Percentiles rank a stretch among this genome's conserved stretches.
Conservation (phyloP, 2,113 vertebrate species). For the Sitta europaea region DNA sequence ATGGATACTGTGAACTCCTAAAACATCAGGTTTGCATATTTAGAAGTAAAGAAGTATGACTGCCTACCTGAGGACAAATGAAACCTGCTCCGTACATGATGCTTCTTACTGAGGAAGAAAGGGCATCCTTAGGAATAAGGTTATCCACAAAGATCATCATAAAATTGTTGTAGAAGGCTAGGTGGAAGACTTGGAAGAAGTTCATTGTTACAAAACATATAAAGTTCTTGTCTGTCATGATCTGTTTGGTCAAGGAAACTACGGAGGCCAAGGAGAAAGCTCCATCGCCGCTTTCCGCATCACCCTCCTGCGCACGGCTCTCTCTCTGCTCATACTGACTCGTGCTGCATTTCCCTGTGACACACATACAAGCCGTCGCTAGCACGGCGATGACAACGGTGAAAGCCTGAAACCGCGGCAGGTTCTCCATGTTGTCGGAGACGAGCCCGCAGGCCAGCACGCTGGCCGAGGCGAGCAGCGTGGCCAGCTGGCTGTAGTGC, state of each 20-base stretch:
- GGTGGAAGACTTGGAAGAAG: slow-evolving; percentile 89
- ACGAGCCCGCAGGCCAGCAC: slow-evolving; percentile 84
- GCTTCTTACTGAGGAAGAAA: slow-evolving; percentile 80
- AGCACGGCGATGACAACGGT: slow-evolving; percentile 67
- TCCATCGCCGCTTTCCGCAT: background rate
- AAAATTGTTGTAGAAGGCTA: slow-evolving; percentile 88
- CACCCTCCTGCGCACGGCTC: background rate
- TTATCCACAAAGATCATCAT: slow-evolving; percentile 88
- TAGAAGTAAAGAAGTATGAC: background rate
- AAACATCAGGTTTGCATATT: background rate
- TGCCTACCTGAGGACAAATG: slow-evolving; percentile 87
- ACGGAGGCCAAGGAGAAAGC: slow-evolving; percentile 70
- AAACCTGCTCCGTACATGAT: slow-evolving; percentile 88
- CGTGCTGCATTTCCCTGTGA: slow-evolving; percentile 75
- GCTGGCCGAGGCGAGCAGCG: slow-evolving; percentile 79
- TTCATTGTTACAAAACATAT: slow-evolving; percentile 85
- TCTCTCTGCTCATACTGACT: slow-evolving; percentile 71
- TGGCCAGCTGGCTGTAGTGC: slow-evolving; percentile 83
- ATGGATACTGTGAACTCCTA: background rate
- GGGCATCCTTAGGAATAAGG: slow-evolving; percentile 80
- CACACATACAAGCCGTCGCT: slow-evolving; percentile 81
- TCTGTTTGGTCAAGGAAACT: slow-evolving; percentile 75
- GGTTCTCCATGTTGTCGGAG: slow-evolving; percentile 84
- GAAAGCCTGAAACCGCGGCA: slow-evolving; percentile 77
- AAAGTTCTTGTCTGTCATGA: slow-evolving; percentile 83